Evolutionary conservation across 2,113 vertebrate species (phyloP).

Genomic region (Numida meleagris): DNA sequence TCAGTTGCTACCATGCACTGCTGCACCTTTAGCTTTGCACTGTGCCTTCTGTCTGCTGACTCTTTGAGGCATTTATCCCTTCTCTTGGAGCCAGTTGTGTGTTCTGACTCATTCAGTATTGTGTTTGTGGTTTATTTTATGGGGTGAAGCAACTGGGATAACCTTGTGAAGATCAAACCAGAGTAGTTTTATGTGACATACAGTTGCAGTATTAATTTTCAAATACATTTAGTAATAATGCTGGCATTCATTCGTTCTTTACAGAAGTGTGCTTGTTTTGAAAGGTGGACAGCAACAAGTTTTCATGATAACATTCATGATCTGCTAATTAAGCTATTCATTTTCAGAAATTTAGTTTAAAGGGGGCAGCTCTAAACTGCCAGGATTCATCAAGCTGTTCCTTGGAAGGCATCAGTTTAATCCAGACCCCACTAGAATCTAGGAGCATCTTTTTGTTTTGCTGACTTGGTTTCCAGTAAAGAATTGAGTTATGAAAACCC

Average conservation of each 20-base stretch:
- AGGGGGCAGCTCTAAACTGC: neutral
- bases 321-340: neutral
- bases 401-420: neutral
- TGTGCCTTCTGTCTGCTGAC: neutral
- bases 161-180: constrained; percentile 37
- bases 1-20: neutral
- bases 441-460: neutral
- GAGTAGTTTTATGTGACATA: neutral
- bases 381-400: neutral
- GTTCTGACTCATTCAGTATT: constrained; percentile 18
- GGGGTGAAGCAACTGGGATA: neutral
- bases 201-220: neutral
- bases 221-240: neutral
- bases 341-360: neutral
- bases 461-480: constrained; percentile 1
- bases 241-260: neutral
- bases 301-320: neutral
- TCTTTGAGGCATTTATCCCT: neutral
- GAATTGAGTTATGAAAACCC: neutral
- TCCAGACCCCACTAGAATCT: neutral
- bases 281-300: neutral
- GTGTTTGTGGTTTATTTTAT: constrained; percentile 14
- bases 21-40: neutral
- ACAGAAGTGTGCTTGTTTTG: neutral
- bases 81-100: neutral